Conservation (phyloP, 2,113 vertebrate species). For the Pseudopodoces humilis region DNA sequence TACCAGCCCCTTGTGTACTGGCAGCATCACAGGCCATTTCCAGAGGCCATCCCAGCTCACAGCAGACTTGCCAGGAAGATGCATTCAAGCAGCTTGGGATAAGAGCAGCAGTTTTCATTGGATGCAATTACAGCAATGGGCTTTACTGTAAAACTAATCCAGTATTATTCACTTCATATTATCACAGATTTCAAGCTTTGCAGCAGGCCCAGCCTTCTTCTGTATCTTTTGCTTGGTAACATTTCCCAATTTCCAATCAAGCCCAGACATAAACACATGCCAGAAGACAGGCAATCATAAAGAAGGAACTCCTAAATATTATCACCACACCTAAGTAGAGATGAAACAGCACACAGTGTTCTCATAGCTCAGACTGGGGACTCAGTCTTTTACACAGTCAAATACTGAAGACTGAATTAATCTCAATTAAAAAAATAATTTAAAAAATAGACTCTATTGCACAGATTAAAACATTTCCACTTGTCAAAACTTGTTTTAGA, state of each 20-base stretch:
- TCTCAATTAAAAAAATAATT: not conserved
- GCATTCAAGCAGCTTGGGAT: not conserved
- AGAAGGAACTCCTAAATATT: not conserved
- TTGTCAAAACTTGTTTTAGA: not conserved
- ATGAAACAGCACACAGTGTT: not conserved
- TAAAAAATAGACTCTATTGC: not conserved
- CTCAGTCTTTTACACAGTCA: not conserved
- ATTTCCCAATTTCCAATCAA: not conserved
- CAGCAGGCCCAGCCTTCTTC: not conserved
- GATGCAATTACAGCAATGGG: not conserved
- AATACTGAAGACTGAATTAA: not conserved
- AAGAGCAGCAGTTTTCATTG: not conserved
- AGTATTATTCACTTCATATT: not conserved
- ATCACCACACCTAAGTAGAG: not conserved
- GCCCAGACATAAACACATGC: not conserved
- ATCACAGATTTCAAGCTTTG: not conserved
- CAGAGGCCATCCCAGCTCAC: not conserved
- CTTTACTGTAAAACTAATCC: not conserved
- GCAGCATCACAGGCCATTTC: not conserved
- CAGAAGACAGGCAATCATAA: not conserved
- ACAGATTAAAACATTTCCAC: not conserved
- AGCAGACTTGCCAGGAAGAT: not conserved
- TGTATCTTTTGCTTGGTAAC: not conserved
- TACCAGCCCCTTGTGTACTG: not conserved
- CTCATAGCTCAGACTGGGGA: not conserved